These are phyloP conservation scores for Mus caroli DNA, from an alignment of 2,797 vertebrate genomes.

Conservation along the genomic window DNA sequence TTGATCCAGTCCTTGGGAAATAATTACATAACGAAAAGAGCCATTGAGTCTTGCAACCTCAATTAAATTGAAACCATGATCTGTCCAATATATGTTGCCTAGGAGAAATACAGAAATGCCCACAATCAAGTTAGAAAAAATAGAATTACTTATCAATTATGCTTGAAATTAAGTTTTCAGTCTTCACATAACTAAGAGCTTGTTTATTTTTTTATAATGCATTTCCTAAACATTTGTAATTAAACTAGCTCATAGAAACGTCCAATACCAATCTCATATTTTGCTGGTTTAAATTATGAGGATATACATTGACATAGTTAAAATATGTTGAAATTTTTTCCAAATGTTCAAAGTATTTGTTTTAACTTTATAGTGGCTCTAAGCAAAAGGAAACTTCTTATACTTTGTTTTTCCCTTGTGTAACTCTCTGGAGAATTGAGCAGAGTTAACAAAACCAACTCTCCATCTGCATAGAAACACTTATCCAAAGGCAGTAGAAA, in stretches of 20 bases:
- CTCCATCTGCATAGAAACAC: slow-evolving; percentile 65
- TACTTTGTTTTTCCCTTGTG: slow-evolving; percentile 69
- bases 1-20: slow-evolving; percentile 97
- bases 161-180: slow-evolving; percentile 24
- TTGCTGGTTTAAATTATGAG: background rate
- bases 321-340: background rate
- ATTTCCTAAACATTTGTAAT: background rate
- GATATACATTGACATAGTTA: background rate
- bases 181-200: slow-evolving; percentile 9
- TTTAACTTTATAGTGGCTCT: slow-evolving; percentile 72
- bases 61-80: slow-evolving; percentile 98
- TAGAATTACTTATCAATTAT: slow-evolving; percentile 7
- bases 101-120: slow-evolving; percentile 71
- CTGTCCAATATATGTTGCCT: slow-evolving; percentile 99
- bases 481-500: slow-evolving; percentile 50
- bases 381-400: slow-evolving; percentile 71
- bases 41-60: slow-evolving; percentile 97
- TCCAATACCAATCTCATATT: background rate
- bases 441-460: slow-evolving; percentile 70
- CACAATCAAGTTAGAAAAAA: slow-evolving; percentile 54
- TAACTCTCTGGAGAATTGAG: slow-evolving; percentile 56
- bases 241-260: slow-evolving; percentile 8
- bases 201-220: background rate
- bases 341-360: background rate
- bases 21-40: slow-evolving; percentile 96